These are phyloP conservation scores for Idaea biselata DNA, from an alignment of 2,888 invertebrate species.

Conservation along the genomic window DNA sequence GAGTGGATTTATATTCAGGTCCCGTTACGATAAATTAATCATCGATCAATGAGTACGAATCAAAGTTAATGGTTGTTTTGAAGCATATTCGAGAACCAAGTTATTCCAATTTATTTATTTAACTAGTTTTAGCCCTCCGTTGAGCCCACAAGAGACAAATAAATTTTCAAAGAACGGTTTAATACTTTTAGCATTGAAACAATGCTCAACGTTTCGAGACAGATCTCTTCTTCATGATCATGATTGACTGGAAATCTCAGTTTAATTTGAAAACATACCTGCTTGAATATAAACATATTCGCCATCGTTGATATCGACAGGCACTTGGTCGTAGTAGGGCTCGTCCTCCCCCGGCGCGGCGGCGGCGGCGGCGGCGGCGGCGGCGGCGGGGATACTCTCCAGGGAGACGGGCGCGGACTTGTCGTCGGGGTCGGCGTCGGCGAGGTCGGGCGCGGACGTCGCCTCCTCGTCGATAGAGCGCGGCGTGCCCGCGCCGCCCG, in stretches of 20 bases:
- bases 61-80: not conserved
- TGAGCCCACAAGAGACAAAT: no score
- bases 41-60: not conserved
- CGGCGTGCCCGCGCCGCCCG: slow-evolving; percentile 75
- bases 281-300: slow-evolving; percentile 89
- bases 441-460: slow-evolving; percentile 62
- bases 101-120: no score
- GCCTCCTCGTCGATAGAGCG: slow-evolving; percentile 73
- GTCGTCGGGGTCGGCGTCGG: slow-evolving; percentile 56
- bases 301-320: slow-evolving; percentile 83
- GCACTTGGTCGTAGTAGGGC: slow-evolving; percentile 87
- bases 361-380: slow-evolving; percentile 57
- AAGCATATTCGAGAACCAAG: not conserved
- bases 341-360: slow-evolving; percentile 75
- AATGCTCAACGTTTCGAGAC: no score
- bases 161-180: no score
- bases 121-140: no score
- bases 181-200: no score
- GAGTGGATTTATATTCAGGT: not conserved
- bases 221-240: no score
- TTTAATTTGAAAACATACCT: slow-evolving; percentile 66
- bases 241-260: no score
- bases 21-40: not conserved
- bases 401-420: slow-evolving; percentile 68
- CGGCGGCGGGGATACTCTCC: slow-evolving; percentile 66